Conservation (phyloP, 2,888 invertebrate genomes). For the Thecophora atra region DNA sequence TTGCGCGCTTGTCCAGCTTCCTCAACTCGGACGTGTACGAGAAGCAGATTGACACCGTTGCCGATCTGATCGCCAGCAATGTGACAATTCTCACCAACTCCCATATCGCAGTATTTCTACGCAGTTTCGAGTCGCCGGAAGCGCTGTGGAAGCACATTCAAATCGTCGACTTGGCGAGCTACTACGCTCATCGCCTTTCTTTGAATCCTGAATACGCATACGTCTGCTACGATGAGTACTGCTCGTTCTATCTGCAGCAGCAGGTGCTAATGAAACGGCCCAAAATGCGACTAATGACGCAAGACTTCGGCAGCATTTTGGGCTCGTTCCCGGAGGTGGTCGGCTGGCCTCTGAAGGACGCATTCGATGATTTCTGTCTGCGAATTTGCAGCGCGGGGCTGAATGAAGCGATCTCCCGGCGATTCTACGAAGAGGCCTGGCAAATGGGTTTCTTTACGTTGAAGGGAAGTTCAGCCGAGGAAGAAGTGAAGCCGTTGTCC, state of each 20-base stretch:
- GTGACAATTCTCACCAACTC: conserved; percentile 14
- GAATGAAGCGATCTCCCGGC: neutral
- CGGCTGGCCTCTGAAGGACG: conserved; percentile 34
- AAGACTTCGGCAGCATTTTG: neutral
- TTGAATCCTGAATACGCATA: conserved; percentile 30
- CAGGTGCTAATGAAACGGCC: conserved; percentile 25
- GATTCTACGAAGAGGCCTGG: conserved; percentile 23
- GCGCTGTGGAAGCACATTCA: neutral
- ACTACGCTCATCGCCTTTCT: neutral
- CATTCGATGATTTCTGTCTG: conserved; percentile 36
- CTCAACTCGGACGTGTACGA: conserved; percentile 28
- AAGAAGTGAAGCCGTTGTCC: conserved; percentile 28
- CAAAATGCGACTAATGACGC: neutral
- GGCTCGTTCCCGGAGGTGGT: neutral
- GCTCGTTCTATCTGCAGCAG: conserved; percentile 21
- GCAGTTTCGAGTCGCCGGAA: neutral
- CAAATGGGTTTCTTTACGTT: conserved; percentile 23
- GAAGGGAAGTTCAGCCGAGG: neutral
- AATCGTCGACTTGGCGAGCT: neutral
- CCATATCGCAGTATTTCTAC: neutral
- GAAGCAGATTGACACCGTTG: conserved; percentile 22
- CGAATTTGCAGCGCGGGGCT: conserved; percentile 25
- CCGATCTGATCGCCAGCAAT: conserved; percentile 25
- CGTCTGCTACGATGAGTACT: neutral
- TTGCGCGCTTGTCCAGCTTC: conserved; percentile 32